A percentile compares a stretch with the other conserved stretches of the same genome.
Evolutionary conservation across 2,888 invertebrate species (phyloP).

Genomic region (Sicus ferrugineus): DNA sequence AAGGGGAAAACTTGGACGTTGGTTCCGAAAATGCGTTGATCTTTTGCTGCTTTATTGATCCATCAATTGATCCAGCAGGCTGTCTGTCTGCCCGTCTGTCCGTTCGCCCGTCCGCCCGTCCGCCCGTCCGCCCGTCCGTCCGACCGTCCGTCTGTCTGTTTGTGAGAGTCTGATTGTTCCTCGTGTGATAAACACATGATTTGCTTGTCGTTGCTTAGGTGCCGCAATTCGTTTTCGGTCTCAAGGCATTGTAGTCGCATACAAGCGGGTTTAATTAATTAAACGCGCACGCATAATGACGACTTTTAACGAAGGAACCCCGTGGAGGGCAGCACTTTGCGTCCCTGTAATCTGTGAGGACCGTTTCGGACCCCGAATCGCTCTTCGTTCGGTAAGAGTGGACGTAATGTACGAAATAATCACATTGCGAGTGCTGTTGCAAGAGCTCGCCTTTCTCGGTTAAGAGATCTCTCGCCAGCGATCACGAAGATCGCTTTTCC

Average conservation of each 20-base stretch:
- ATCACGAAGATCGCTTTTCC: no score
- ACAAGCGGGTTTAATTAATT: slow-evolving; percentile 18
- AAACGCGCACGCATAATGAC: neutral
- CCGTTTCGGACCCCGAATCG: no score
- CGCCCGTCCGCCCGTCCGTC: neutral
- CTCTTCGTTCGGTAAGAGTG: no score
- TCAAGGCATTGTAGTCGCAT: neutral
- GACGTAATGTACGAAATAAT: no score
- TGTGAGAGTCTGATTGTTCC: slow-evolving; percentile 15
- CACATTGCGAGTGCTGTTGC: no score
- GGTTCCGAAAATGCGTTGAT: neutral
- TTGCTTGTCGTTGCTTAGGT: slow-evolving; percentile 17
- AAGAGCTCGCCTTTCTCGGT: no score
- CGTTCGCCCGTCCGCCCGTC: neutral
- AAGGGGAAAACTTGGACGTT: neutral
- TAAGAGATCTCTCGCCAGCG: no score
- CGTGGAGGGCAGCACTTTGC: neutral
- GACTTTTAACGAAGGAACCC: neutral
- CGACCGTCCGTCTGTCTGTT: neutral
- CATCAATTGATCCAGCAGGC: slow-evolving; percentile 2
- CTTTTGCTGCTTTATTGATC: slow-evolving; percentile 16
- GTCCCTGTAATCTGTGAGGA: no score
- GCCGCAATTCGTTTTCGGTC: neutral
- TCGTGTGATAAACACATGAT: slow-evolving; percentile 27
- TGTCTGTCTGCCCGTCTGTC: neutral